Evolutionary conservation across 30 jellyfish, hydroid and myxozoan genomes (phyloP), one percentile per base, ranked within the genome.

Genomic region (Rhopilema esculentum): DNA sequence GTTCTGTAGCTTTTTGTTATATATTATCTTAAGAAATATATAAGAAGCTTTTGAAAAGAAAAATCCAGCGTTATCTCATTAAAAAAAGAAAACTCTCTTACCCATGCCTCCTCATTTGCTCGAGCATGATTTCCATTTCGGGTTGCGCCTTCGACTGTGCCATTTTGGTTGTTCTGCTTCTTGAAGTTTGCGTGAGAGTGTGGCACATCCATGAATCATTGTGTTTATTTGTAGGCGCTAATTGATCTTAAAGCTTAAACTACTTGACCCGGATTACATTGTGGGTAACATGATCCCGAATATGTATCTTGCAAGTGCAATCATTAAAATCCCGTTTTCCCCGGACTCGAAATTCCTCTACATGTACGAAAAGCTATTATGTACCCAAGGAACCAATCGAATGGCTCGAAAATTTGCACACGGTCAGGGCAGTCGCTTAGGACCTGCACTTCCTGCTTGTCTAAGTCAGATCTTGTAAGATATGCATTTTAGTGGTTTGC

Each of bases 41-140:
- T 21, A 4, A 21, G 28, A 21, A 65, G 18, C 31, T 18, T 26
- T 21, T 21, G 30, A 19, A 28, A 65, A 1, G 18, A 28, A 65
- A 28, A 65, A 65, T 65, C 16, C 31, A 19, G 31, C 19, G 28
- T 65, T 1, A 1, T 4, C 4, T 21, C 28, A 65, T 21, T 65
- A 26, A 28, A 21, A 1, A 65, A 1, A 18, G 75, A 21, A 65
- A 65, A 8, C 31, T 65, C 40, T 0, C 75, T 65, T 65, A 65
- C 75, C 75, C 75, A 65, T 21, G 28, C 40, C 75, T 65, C 31
- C 31, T 28, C 75, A 65, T 65, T 65, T 65, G 40, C 30, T 65
- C 31, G 40, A 65, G 75, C 75, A 65, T 65, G 75, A 65, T 28
- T 28, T 65, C 30, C 75, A 65, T 21, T 28, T 21, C 28, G 40